Conservation (phyloP, 2,888 invertebrate genomes). For the Zhuqinia jingwanae region DNA sequence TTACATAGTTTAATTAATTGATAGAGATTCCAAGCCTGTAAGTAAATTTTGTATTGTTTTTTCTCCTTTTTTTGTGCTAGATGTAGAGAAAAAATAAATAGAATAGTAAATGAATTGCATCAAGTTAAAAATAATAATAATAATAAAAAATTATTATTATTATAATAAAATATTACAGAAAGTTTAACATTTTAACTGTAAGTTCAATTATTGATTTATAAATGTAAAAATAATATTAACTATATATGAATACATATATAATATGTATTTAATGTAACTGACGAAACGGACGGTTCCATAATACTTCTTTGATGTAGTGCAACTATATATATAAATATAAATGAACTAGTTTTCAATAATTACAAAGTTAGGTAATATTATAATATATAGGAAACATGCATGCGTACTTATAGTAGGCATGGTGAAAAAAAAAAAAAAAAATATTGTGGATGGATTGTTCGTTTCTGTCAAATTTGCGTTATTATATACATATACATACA, state of each 20-base stretch:
- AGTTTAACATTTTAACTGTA: slow-evolving; percentile 37
- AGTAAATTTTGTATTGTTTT: slow-evolving; percentile 19
- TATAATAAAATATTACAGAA: background rate
- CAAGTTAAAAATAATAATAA: background rate
- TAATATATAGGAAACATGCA: background rate
- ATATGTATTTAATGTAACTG: slow-evolving; percentile 39
- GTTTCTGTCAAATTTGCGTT: slow-evolving; percentile 32
- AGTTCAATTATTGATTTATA: slow-evolving; percentile 7
- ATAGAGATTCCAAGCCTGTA: slow-evolving; percentile 15
- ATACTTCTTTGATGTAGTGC: slow-evolving; percentile 28
- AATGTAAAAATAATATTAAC: slow-evolving; percentile 3
- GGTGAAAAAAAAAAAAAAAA: background rate
- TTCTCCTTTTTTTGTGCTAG: background rate
- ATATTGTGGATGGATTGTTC: slow-evolving; percentile 11
- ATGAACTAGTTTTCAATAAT: background rate
- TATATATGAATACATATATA: too few relatives aligned
- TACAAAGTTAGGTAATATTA: slow-evolving; percentile 39
- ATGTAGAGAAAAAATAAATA: too few relatives aligned
- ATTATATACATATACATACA: too few relatives aligned
- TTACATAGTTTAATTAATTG: too few relatives aligned
- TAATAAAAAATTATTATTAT: slow-evolving; percentile 5
- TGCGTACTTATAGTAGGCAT: background rate
- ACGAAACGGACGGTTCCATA: slow-evolving; percentile 49
- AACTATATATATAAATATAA: too few relatives aligned
- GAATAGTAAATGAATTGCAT: background rate